Percentiles rank a stretch among this genome's conserved stretches.
These are phyloP conservation scores for Nansenia antarctica DNA, from an alignment of 2,113 vertebrate genomes.

Conservation along the genomic window DNA sequence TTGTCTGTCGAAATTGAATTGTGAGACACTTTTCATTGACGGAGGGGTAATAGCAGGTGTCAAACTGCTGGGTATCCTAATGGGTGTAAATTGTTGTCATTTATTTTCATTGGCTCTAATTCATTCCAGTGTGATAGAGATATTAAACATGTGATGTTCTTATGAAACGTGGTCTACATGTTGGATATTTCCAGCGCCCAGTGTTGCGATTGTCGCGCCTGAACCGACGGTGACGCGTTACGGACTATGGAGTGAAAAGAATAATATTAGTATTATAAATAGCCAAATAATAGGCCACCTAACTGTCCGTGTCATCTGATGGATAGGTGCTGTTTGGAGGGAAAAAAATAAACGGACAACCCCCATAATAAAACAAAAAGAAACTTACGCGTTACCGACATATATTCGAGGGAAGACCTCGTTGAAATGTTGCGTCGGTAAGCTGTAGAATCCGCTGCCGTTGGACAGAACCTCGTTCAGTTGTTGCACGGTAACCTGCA, in stretches of 20 bases:
- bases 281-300: conserved; percentile 6
- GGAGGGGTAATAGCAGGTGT: no score
- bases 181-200: conserved; percentile 5
- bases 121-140: neutral
- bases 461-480: conserved; percentile 91
- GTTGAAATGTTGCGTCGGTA: conserved; percentile 93
- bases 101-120: neutral
- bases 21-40: neutral
- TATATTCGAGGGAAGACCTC: conserved; percentile 92
- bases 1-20: neutral
- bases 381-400: conserved; percentile 94
- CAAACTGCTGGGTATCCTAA: no score
- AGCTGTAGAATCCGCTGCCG: conserved; percentile 90
- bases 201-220: conserved; percentile 31
- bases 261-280: no score
- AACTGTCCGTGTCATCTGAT: conserved; percentile 44
- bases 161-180: neutral
- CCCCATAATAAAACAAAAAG: neutral
- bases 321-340: neutral
- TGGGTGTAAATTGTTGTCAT: neutral
- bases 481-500: conserved; percentile 86
- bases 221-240: neutral
- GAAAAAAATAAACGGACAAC: neutral
- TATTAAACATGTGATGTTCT: neutral
- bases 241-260: conserved; percentile 10